phyloP scores from a whole-genome alignment of 2,113 vertebrate species.

The Amphiprion ocellaris region DNA sequence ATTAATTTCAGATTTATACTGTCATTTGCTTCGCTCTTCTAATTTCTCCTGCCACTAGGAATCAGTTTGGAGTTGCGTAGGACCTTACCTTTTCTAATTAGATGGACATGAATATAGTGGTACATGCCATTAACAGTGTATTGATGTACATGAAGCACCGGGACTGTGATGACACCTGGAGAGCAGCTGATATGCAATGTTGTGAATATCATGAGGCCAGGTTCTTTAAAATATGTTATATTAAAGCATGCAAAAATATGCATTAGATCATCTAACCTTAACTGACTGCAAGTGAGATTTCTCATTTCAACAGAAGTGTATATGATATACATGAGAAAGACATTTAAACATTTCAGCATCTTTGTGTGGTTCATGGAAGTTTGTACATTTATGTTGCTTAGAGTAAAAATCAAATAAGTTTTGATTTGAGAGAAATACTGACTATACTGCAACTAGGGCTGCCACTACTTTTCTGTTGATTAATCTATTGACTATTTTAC shows the following conservation, averaged over 20 bases:
- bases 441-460: too few relatives aligned
- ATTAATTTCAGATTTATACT: slow-evolving; percentile 82
- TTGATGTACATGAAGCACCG: slow-evolving; percentile 65
- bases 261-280: slow-evolving; percentile 43
- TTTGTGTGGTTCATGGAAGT: slow-evolving; percentile 2
- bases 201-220: slow-evolving; percentile 40
- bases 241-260: slow-evolving; percentile 69
- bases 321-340: slow-evolving; percentile 3
- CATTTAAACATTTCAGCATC: neutral
- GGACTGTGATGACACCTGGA: slow-evolving; percentile 54
- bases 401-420: neutral
- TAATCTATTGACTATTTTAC: too few relatives aligned
- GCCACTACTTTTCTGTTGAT: too few relatives aligned
- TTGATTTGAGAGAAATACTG: too few relatives aligned
- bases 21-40: slow-evolving; percentile 67
- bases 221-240: slow-evolving; percentile 37
- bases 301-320: slow-evolving; percentile 17
- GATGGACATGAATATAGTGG: slow-evolving; percentile 67
- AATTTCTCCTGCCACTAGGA: slow-evolving; percentile 66
- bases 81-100: slow-evolving; percentile 81
- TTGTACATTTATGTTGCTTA: neutral
- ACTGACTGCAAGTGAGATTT: slow-evolving; percentile 20
- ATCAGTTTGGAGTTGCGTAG: slow-evolving; percentile 59
- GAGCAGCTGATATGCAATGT: slow-evolving; percentile 39
- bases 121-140: slow-evolving; percentile 67